Conservation (phyloP, 2,888 invertebrate genomes). For the Epinotia ramella region DNA sequence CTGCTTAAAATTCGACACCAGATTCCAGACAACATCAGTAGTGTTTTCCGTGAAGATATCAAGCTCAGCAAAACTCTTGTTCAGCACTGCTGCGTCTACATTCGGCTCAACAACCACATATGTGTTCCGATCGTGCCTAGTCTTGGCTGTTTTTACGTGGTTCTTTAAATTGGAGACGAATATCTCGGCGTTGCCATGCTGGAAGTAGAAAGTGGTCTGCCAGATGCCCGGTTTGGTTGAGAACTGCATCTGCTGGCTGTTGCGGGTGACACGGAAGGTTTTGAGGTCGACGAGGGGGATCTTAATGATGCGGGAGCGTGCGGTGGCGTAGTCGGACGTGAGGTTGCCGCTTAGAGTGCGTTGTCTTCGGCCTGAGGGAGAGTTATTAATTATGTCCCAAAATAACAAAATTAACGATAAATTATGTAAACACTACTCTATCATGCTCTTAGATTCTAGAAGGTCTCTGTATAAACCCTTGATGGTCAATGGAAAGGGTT, state of each 20-base stretch:
- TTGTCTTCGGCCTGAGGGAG: constrained; percentile 84
- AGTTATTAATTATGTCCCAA: neutral
- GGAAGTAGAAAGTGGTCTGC: constrained; percentile 94
- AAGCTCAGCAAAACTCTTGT: constrained; percentile 94
- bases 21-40: constrained; percentile 87
- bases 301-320: constrained; percentile 74
- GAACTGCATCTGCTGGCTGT: constrained; percentile 79
- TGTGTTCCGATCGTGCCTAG: constrained; percentile 88
- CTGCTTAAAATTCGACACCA: constrained; percentile 79
- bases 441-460: no score
- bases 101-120: constrained; percentile 88
- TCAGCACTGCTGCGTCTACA: constrained; percentile 87
- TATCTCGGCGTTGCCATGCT: constrained; percentile 93
- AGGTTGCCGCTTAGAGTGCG: constrained; percentile 86
- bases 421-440: no score
- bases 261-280: constrained; percentile 72
- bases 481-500: no score
- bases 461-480: no score
- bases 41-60: constrained; percentile 91
- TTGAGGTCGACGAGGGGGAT: constrained; percentile 75
- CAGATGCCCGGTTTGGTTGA: constrained; percentile 83
- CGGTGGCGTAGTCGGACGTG: constrained; percentile 76
- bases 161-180: constrained; percentile 88
- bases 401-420: neutral
- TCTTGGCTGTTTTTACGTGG: constrained; percentile 87